Percentiles rank a stretch among this genome's conserved stretches.
phyloP scores from a whole-genome alignment of 2,797 vertebrate species.

The Pangasius djambal region DNA sequence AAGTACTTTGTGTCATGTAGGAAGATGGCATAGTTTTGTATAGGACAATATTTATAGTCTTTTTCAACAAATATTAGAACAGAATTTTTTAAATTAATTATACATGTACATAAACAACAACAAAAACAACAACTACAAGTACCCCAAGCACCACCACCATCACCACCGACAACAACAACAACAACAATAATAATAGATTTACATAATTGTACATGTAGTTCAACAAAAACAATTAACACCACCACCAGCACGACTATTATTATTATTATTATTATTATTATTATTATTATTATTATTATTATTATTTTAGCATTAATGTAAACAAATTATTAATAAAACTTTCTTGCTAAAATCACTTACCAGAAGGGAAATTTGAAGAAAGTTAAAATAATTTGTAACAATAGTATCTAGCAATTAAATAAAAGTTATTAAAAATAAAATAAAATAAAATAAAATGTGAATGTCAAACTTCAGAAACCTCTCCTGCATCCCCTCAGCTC shows the following conservation, averaged over 20 bases:
- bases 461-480: neutral
- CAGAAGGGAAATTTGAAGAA: neutral
- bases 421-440: neutral
- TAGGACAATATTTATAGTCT: neutral
- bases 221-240: neutral
- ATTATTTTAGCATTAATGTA: neutral
- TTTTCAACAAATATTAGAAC: neutral
- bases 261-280: neutral
- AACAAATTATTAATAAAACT: neutral
- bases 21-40: neutral
- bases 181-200: neutral
- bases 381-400: neutral
- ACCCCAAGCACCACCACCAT: too few relatives aligned
- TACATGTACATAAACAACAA: neutral
- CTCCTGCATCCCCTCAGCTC: slow-evolving; percentile 29
- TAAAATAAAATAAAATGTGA: neutral
- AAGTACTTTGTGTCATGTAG: neutral
- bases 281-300: neutral
- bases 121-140: neutral
- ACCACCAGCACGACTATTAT: neutral
- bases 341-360: neutral
- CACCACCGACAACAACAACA: neutral
- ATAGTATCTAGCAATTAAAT: neutral
- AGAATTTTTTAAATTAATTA: neutral
- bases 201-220: neutral